Evolutionary conservation across 1,140 invertebrate species (phyloP).

Genomic region (Octopus sinensis): DNA sequence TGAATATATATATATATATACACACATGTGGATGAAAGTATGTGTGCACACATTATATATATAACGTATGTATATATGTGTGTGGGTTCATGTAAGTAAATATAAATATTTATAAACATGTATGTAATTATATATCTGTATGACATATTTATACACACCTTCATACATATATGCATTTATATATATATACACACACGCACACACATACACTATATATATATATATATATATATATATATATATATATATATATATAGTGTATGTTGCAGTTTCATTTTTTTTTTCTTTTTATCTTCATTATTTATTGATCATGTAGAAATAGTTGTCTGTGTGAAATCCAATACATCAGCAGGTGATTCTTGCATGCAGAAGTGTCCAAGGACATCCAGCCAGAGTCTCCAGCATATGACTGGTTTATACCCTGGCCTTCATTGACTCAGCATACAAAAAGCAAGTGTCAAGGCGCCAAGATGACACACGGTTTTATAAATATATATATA

Average conservation of each 20-base stretch:
- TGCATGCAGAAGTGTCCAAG: neutral
- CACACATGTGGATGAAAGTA: no score
- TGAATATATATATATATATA: no score
- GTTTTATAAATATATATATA: neutral
- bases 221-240: conserved; percentile 13
- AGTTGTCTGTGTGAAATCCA: no score
- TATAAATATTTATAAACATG: no score
- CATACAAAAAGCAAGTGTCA: neutral
- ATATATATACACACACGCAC: neutral
- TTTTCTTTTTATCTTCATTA: neutral
- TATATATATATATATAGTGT: neutral
- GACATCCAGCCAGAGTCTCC: conserved; percentile 1
- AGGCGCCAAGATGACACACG: neutral
- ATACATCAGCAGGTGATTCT: neutral
- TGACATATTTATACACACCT: no score
- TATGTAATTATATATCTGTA: no score
- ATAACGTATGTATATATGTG: no score
- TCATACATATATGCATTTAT: no score
- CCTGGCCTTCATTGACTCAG: neutral
- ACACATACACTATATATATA: neutral
- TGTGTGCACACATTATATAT: no score
- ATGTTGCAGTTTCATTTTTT: neutral
- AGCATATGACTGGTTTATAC: conserved; percentile 4
- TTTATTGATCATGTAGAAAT: neutral
- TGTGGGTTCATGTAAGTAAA: no score